A percentile compares a stretch with the other conserved stretches of the same genome.
These are phyloP conservation scores for Diplodus sargus DNA, from an alignment of 2,797 vertebrate species.

Conservation along the genomic window DNA sequence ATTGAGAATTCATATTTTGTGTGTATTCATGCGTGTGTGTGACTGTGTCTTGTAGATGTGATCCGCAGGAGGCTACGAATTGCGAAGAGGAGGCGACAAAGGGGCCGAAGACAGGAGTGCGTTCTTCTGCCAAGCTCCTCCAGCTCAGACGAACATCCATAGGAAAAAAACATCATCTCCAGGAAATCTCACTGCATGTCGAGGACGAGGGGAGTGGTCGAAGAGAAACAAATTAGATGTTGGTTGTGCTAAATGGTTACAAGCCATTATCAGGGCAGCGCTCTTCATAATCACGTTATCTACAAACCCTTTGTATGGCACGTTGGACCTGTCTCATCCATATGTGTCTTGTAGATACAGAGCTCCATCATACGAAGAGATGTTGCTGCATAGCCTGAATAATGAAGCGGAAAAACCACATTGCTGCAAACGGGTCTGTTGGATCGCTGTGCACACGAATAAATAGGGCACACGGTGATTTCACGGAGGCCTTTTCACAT, in stretches of 20 bases:
- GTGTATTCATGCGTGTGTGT: not conserved
- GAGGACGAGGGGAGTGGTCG: constrained; percentile 7
- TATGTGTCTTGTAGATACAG: not conserved
- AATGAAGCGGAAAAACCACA: not conserved
- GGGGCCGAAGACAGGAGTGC: constrained; percentile 78
- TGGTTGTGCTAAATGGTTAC: not conserved
- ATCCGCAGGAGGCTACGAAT: constrained; percentile 83
- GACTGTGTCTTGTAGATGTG: constrained; percentile 78
- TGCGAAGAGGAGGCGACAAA: constrained; percentile 78
- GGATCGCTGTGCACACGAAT: too few species aligned
- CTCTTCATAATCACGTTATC: not conserved
- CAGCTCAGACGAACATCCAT: constrained; percentile 73
- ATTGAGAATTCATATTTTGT: not conserved
- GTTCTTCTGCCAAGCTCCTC: constrained; percentile 80
- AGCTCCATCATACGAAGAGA: not conserved
- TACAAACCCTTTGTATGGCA: too few species aligned
- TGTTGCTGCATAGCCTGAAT: not conserved
- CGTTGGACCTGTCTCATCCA: not conserved
- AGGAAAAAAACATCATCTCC: constrained; percentile 15
- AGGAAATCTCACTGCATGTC: not conserved
- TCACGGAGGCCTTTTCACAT: not conserved
- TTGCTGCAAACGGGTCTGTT: not conserved
- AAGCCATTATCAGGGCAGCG: not conserved
- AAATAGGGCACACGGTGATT: not conserved
- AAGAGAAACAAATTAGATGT: not conserved